These are phyloP conservation scores for Chironomus tepperi DNA, from an alignment of 1,140 invertebrate species.

Conservation along the genomic window DNA sequence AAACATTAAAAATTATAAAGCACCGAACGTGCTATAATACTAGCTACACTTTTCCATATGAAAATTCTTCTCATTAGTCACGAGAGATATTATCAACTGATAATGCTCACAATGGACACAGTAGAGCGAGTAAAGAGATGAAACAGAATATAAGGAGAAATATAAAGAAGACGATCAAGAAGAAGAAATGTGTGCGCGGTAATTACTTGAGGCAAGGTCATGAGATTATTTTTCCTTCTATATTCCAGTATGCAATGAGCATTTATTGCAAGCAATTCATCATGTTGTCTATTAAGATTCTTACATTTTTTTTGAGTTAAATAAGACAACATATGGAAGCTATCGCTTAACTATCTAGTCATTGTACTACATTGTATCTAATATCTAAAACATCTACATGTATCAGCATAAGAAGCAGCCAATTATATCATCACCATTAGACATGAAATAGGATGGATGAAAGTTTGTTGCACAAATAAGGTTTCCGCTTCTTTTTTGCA, in stretches of 20 bases:
- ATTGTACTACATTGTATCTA: too few species aligned
- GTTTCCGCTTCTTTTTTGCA: too few species aligned
- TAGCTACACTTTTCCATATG: neutral
- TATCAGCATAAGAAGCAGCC: too few species aligned
- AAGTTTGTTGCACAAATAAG: too few species aligned
- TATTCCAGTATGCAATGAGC: neutral
- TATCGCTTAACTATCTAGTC: neutral
- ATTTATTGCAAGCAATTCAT: neutral
- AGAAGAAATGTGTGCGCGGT: neutral
- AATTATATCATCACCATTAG: too few species aligned
- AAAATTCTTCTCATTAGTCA: conserved; percentile 9
- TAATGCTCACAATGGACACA: neutral
- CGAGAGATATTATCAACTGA: neutral
- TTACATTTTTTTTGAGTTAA: neutral
- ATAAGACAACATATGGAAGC: neutral
- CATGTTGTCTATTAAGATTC: neutral
- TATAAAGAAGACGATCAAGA: neutral
- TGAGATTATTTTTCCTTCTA: conserved; percentile 1
- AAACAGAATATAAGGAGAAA: too few species aligned
- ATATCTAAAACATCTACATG: too few species aligned
- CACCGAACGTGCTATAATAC: too few species aligned
- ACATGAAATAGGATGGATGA: too few species aligned
- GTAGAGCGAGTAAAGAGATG: too few species aligned
- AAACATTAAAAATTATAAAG: too few species aligned
- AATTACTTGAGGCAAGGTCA: conserved; percentile 21